These are phyloP conservation scores for Macrotis lagotis DNA, from an alignment of 2,113 vertebrate genomes.

Conservation along the genomic window DNA sequence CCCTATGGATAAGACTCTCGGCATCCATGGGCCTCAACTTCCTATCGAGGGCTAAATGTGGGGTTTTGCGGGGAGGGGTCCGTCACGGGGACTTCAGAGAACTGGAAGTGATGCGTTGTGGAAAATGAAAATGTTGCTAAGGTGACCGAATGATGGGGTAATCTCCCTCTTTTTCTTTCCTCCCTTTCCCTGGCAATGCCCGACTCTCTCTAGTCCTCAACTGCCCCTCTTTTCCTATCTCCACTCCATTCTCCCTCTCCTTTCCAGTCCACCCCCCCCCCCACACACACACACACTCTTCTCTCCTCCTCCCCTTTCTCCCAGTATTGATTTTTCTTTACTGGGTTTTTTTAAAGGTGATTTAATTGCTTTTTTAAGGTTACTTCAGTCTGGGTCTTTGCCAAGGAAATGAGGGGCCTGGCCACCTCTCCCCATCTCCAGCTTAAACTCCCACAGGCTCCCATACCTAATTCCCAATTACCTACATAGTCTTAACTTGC, in stretches of 20 bases:
- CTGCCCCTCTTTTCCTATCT: not conserved
- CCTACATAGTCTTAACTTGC: not conserved
- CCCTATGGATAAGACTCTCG: not conserved
- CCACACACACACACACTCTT: not conserved
- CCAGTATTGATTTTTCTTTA: constrained; percentile 77
- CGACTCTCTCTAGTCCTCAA: not conserved
- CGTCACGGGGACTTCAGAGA: not conserved
- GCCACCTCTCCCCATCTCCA: constrained; percentile 47
- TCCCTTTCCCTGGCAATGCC: not conserved
- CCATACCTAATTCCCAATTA: not conserved
- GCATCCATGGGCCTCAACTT: not conserved
- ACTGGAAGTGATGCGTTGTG: not conserved
- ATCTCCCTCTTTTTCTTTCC: too few relatives aligned
- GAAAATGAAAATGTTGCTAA: not conserved
- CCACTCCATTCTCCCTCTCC: not conserved
- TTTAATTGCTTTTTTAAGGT: constrained; percentile 82
- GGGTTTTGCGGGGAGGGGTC: not conserved
- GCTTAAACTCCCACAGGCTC: not conserved
- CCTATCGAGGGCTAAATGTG: not conserved
- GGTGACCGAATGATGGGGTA: not conserved
- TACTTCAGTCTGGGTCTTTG: constrained; percentile 75
- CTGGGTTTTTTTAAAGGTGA: constrained; percentile 70
- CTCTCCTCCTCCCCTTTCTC: constrained; percentile 70
- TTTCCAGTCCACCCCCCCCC: not conserved
- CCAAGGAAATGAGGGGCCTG: constrained; percentile 67